A percentile compares a stretch with the other conserved stretches of the same genome.
Evolutionary conservation across 2,113 vertebrate genomes (phyloP).

Genomic region (Bettongia penicillata): DNA sequence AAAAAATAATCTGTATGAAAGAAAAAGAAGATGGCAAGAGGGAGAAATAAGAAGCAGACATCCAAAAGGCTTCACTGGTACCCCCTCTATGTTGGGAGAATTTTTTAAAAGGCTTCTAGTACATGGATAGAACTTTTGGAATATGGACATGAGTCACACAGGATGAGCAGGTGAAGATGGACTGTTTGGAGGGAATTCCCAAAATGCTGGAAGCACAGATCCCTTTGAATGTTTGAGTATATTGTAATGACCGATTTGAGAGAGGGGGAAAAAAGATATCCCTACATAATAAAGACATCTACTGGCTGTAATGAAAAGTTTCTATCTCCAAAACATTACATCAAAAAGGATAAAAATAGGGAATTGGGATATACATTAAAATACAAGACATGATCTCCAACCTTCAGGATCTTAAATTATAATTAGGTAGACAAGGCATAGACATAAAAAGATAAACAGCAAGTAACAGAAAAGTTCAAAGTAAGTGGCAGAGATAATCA

Average conservation of each 20-base stretch:
- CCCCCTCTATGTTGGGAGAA: background rate
- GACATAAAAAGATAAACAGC: background rate
- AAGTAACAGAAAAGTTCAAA: background rate
- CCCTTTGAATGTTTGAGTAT: background rate
- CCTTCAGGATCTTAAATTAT: background rate
- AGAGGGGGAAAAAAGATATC: conserved; percentile 34
- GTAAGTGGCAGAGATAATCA: background rate
- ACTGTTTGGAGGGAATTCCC: background rate
- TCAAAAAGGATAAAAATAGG: conserved; percentile 27
- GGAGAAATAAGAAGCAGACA: no score
- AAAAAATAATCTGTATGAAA: background rate
- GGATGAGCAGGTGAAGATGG: background rate
- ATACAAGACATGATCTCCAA: background rate
- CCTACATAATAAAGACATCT: conserved; percentile 79
- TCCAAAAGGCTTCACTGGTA: background rate
- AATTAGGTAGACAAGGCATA: background rate
- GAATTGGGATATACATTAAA: background rate
- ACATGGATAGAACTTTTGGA: background rate
- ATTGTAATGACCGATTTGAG: conserved; percentile 18
- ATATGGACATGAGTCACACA: background rate
- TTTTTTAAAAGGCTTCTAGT: background rate
- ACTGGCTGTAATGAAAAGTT: conserved; percentile 70
- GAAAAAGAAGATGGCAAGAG: background rate
- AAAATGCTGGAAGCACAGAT: background rate
- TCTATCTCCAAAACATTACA: conserved; percentile 11